Base-by-base conservation (phyloP, 2,888 invertebrate genomes). In the Parnassius mnemosyne region DNA sequence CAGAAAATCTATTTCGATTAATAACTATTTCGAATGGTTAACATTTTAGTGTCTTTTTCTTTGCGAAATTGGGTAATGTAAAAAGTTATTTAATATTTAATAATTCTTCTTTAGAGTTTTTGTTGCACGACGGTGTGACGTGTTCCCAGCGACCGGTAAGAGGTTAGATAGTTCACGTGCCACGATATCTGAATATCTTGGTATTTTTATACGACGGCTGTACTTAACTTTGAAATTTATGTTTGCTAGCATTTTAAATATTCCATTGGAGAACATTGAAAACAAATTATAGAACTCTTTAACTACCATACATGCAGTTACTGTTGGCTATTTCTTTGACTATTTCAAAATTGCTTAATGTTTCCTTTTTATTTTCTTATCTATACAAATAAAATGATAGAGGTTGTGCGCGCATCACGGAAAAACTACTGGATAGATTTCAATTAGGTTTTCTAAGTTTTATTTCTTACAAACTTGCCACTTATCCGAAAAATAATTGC, bases 141-240 rank as follows among this genome's bases (percentile, higher is more conserved):
- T 67, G 10, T 51, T 56, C 58, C 69, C 12, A 25, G 13, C 61
- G 53, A 69, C 63, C 53, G 56, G 64, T 66, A 68, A 63, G 71
- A 75, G 77, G 77, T 77, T 74, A 75, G 69, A 71, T 64, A 71
- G 78, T 77, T 77, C 77, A 77, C 70, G 67, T 67, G 69, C 65
- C 76, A 75, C 77, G 64, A 65, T 77, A 80, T 79, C 78, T 65
- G 53, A 64, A 63, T 56, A 70, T 69, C 66, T 70, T 64, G 71
- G 70, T 70, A 69, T 71, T 73, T 73, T 74, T 73, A 72, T 47
- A 59, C 53, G 53, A 59, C 41, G 34, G 34, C n/a, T 34, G 16
- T 46, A 59, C 47, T 53, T 53, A 59, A 53, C 34, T 59, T 59
- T 10, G 47, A 59, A 59, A 59, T 59, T 59, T 59, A 59, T 59